Percentiles rank a stretch among this genome's conserved stretches.
Conservation (phyloP, 2,113 vertebrate species). For the Catharus fuscescens region DNA sequence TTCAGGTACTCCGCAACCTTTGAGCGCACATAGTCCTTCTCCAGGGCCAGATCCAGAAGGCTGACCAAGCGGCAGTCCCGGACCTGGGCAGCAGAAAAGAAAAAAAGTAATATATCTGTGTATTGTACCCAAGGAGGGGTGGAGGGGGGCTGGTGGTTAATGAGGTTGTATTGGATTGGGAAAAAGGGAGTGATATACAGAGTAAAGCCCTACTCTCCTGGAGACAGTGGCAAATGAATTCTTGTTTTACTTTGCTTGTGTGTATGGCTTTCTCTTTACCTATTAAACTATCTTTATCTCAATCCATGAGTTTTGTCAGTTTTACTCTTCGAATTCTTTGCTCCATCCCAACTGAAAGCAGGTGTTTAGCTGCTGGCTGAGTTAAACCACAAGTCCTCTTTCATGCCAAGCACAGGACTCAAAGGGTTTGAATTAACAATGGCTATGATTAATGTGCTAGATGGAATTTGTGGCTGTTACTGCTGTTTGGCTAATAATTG, state of each 20-base stretch:
- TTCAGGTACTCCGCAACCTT: slow-evolving; percentile 81
- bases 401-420: neutral
- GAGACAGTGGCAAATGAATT: neutral
- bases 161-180: neutral
- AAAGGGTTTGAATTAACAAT: neutral
- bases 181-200: fast-evolving
- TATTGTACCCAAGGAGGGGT: neutral
- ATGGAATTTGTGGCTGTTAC: neutral
- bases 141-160: neutral
- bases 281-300: neutral
- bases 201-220: neutral
- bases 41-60: slow-evolving; percentile 81
- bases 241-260: neutral
- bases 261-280: neutral
- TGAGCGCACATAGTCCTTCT: slow-evolving; percentile 86
- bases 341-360: neutral
- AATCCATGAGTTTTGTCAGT: neutral
- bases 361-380: neutral
- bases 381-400: neutral
- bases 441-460: neutral
- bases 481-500: neutral
- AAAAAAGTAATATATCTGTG: neutral
- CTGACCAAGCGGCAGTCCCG: slow-evolving; percentile 80
- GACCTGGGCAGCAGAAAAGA: slow-evolving; percentile 64
- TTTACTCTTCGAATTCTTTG: neutral